Evolutionary conservation across 2,113 vertebrate genomes (phyloP).

Genomic region (Rhombomys opimus): DNA sequence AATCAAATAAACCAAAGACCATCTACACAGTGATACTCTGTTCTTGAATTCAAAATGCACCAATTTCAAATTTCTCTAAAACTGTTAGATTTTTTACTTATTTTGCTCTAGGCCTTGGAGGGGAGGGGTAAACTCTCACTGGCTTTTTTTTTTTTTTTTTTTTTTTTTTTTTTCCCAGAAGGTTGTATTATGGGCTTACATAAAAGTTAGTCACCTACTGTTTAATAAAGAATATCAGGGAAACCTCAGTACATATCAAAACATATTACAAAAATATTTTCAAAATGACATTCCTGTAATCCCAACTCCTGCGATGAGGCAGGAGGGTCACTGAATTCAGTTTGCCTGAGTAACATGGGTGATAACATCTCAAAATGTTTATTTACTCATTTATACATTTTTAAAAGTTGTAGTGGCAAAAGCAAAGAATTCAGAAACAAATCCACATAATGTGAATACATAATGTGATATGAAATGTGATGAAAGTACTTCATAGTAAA

Average conservation of each 20-base stretch:
- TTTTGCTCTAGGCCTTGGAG: neutral
- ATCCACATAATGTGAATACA: neutral
- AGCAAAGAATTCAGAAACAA: constrained; percentile 25
- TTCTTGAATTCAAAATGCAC: constrained; percentile 36
- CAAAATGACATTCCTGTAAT: neutral
- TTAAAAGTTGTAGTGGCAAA: neutral
- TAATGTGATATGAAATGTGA: constrained; percentile 38
- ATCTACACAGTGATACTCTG: neutral
- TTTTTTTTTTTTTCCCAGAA: neutral
- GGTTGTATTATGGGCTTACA: neutral
- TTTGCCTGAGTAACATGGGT: neutral
- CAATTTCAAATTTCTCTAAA: constrained; percentile 16
- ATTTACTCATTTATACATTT: neutral
- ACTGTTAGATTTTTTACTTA: neutral
- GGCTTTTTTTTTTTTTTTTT: neutral
- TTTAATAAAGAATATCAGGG: constrained; percentile 23
- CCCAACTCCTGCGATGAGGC: neutral
- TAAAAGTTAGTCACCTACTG: neutral
- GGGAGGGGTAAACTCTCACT: neutral
- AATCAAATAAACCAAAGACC: neutral
- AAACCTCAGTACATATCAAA: constrained; percentile 16
- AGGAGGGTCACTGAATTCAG: neutral
- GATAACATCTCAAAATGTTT: neutral
- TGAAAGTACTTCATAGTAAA: constrained; percentile 22
- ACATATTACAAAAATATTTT: constrained; percentile 21